phyloP scores from a whole-genome alignment of 2,797 vertebrate species.

The Enteromius paludinosus region DNA sequence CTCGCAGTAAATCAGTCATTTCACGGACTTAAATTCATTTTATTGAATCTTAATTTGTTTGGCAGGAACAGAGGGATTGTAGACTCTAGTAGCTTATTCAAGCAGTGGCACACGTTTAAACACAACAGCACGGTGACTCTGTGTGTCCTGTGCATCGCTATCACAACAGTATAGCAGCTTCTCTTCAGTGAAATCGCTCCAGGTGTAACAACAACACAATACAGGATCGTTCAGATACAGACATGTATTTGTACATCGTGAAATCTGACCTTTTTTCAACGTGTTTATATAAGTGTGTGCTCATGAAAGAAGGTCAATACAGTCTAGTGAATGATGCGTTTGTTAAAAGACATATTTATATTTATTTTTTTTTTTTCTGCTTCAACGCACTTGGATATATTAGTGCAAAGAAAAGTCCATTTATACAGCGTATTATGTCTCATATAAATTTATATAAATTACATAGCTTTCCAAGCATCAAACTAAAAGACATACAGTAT shows the following conservation, averaged over 20 bases:
- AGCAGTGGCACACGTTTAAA: constrained; percentile 33
- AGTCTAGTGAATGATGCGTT: constrained; percentile 1
- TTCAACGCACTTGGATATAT: constrained; percentile 19
- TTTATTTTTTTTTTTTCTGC: not conserved
- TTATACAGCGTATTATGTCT: not conserved
- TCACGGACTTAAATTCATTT: constrained; percentile 39
- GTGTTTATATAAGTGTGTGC: not conserved
- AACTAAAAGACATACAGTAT: constrained; percentile 5
- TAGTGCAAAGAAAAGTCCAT: not conserved
- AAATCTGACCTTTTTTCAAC: not conserved
- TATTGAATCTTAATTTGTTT: constrained; percentile 44
- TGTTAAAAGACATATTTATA: not conserved
- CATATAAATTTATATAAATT: constrained; percentile 3
- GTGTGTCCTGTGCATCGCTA: constrained; percentile 10
- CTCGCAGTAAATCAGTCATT: constrained; percentile 20
- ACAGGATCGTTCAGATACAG: constrained; percentile 18
- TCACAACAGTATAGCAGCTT: constrained; percentile 14
- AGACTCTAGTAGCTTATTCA: constrained; percentile 42
- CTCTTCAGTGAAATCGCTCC: constrained; percentile 15
- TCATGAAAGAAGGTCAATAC: constrained; percentile 9
- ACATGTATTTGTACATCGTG: constrained; percentile 10
- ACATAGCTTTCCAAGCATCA: constrained; percentile 31
- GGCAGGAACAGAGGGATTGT: constrained; percentile 34
- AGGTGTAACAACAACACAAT: constrained; percentile 24
- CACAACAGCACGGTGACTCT: constrained; percentile 7